Evolutionary conservation across 2,113 vertebrate species (phyloP), one percentile per base, ranked within the genome.

Genomic region (Pseudorhombus dupliciocellatus): DNA sequence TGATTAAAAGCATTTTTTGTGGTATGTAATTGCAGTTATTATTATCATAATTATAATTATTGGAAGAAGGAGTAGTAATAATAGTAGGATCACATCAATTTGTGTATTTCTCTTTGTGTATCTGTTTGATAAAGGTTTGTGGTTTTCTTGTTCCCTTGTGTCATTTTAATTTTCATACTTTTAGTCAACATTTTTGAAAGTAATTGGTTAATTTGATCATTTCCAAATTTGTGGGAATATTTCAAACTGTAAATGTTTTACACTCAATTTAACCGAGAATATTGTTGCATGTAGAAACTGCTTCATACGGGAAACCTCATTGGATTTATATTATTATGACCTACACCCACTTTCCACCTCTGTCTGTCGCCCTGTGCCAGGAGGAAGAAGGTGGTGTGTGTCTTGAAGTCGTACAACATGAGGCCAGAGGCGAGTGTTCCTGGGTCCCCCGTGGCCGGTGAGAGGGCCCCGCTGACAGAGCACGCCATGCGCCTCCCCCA

Each of bases 341-440:
- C 24, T 15, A 5, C 8, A 30, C 7, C 26, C 26, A 24, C 24
- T 25, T 21, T 16, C 46, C 18, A 20, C 46, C 46, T n/a, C 46
- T n/a, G 6, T 8, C 15, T 42, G 20, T 81, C 16, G 52, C 24
- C 2, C 50, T 50, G 9, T 44, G 51, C 15, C 81, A 96, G 95
- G 81, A 93, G 91, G 77, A 94, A 94, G 87, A 95, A 94, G 81
- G 88, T 93, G 71, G 90, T 96, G 46, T 94, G 91, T 66, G 93
- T 93, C 66, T 70, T 95, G 75, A 93, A 94, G 81, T 94, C 88
- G 0, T 92, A 92, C 66, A 77, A 87, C 59, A 90, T 87, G 2
- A 86, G 61, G 16, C 72, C 76, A 15, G 84, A 80, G 55, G 66
- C 31, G 78, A 90, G 86, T 59, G 87, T 87, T 73, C 87, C 89